Evolutionary conservation across 2,113 vertebrate species (phyloP).

Genomic region (Sylvicapra grimmia): DNA sequence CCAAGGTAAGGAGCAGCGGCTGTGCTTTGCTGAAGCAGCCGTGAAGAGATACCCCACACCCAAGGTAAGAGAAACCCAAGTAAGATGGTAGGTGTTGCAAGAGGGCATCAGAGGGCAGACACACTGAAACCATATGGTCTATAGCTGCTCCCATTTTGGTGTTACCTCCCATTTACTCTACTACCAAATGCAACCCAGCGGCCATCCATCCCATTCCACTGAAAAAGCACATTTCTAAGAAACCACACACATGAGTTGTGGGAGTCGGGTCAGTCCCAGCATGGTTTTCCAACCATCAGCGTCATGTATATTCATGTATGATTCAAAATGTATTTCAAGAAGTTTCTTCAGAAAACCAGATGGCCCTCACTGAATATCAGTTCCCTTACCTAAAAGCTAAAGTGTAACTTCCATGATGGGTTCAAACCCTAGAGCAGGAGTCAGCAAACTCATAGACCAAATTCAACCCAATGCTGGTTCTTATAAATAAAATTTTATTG

Average conservation of each 20-base stretch:
- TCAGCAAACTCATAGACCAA: not conserved
- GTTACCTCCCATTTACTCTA: not conserved
- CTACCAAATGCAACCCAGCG: not conserved
- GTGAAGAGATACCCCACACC: too few relatives aligned
- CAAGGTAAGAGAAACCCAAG: too few relatives aligned
- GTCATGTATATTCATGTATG: not conserved
- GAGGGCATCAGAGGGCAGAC: too few relatives aligned
- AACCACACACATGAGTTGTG: rapidly evolving
- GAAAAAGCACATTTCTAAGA: not conserved
- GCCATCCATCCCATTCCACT: not conserved
- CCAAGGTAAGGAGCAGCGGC: too few relatives aligned
- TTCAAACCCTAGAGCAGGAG: not conserved
- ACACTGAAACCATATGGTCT: not conserved
- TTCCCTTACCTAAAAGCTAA: not conserved
- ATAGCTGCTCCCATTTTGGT: not conserved
- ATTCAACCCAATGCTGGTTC: not conserved
- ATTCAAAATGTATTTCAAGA: not conserved
- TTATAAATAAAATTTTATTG: not conserved
- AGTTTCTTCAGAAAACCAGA: not conserved
- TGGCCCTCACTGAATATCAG: not conserved
- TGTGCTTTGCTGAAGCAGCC: too few relatives aligned
- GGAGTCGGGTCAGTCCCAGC: not conserved
- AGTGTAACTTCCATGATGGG: not conserved
- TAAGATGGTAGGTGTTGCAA: too few relatives aligned
- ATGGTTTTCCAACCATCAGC: not conserved